Evolutionary conservation across 2,797 vertebrate species (phyloP).

Genomic region (Channallabes apus): DNA sequence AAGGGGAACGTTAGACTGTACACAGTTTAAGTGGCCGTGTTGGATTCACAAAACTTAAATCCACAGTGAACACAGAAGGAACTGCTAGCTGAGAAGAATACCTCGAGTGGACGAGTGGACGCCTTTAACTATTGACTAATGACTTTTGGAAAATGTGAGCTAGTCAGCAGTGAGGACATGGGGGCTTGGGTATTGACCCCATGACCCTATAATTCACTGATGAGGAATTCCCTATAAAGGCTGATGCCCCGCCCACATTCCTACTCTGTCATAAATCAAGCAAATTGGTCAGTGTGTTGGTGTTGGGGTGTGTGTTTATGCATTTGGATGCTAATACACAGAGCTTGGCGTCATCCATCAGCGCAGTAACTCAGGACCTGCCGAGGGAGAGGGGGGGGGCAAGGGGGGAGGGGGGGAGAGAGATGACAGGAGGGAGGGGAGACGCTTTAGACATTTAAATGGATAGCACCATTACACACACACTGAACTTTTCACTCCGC

Average conservation of each 20-base stretch:
- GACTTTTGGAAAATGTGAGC: conserved; percentile 4
- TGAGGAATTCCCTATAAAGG: conserved; percentile 46
- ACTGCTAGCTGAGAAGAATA: not conserved
- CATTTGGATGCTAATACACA: conserved; percentile 63
- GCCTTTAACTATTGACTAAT: not conserved
- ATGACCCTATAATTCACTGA: not conserved
- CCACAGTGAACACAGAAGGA: not conserved
- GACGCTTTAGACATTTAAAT: conserved; percentile 73
- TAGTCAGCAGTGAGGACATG: not conserved
- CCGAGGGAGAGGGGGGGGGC: not conserved
- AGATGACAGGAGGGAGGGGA: conserved; percentile 36
- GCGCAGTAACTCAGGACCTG: not conserved
- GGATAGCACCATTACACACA: conserved; percentile 60
- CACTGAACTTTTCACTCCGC: conserved; percentile 74
- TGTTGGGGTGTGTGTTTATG: conserved; percentile 39
- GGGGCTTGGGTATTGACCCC: not conserved
- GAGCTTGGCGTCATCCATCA: conserved; percentile 45
- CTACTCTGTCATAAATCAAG: conserved; percentile 47
- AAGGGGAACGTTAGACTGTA: too few species aligned
- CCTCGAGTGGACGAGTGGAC: not conserved
- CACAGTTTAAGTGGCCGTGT: too few species aligned
- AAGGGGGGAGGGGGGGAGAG: not conserved
- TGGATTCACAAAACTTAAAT: too few species aligned
- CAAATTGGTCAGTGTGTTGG: conserved; percentile 37
- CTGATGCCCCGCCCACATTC: conserved; percentile 5